phyloP scores from a whole-genome alignment of 2,113 vertebrate species.

The Bettongia penicillata region DNA sequence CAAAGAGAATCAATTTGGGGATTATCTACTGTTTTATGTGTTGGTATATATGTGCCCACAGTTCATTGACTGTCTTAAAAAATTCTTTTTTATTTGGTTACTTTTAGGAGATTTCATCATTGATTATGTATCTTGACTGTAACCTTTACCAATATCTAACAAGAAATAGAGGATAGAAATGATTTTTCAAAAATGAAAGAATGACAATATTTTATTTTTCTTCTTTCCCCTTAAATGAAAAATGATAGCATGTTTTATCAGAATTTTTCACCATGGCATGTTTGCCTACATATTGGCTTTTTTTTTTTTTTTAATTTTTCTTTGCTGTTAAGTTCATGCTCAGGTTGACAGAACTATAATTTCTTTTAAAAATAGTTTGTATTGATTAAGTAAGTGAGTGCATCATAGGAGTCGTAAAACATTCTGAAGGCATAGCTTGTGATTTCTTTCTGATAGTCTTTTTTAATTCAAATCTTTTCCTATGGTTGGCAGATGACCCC shows the following conservation, averaged over 20 bases:
- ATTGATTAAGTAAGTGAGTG: slow-evolving; percentile 37
- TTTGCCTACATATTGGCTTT: slow-evolving; percentile 1
- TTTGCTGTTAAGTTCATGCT: slow-evolving; percentile 47
- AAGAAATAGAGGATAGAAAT: slow-evolving; percentile 6
- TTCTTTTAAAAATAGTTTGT: slow-evolving; percentile 37
- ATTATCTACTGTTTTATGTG: slow-evolving; percentile 29
- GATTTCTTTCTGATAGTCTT: slow-evolving; percentile 46
- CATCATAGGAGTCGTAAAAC: background rate
- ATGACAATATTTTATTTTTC: background rate
- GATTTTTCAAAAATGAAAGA: background rate
- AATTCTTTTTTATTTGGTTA: slow-evolving; percentile 29
- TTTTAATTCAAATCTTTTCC: slow-evolving; percentile 62
- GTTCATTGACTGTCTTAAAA: background rate
- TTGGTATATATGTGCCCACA: slow-evolving; percentile 37
- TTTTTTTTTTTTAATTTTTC: slow-evolving; percentile 18
- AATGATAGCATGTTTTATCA: slow-evolving; percentile 32
- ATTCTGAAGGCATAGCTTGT: slow-evolving; percentile 54
- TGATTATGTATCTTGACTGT: background rate
- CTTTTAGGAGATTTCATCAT: slow-evolving; percentile 43
- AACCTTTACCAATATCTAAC: background rate
- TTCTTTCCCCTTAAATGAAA: slow-evolving; percentile 2
- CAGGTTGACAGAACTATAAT: slow-evolving; percentile 27
- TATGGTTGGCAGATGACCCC: slow-evolving; percentile 50
- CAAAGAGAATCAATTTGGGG: slow-evolving; percentile 40
- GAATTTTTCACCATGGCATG: background rate